Conservation (phyloP, 2,888 invertebrate species). For the Calephelis perditalis region DNA sequence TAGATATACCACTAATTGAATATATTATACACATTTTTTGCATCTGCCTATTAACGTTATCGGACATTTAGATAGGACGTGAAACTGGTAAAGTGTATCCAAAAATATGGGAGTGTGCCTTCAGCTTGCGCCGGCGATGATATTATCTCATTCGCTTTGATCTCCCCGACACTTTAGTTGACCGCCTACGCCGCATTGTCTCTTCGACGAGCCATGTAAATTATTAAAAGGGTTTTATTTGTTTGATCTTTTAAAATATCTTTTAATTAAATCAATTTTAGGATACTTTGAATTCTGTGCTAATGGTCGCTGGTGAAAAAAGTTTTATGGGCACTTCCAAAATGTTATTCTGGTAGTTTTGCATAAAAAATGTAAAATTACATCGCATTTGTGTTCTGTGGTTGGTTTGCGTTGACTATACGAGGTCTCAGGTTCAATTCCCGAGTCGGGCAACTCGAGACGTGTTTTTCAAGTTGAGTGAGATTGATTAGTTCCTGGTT, state of each 20-base stretch:
- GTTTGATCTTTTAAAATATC: slow-evolving; percentile 13
- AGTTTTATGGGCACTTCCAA: too few relatives aligned
- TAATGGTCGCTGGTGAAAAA: not conserved
- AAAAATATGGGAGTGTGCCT: slow-evolving; percentile 56
- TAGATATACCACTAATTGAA: too few relatives aligned
- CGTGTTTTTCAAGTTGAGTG: too few relatives aligned
- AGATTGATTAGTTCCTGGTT: too few relatives aligned
- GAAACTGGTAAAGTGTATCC: slow-evolving; percentile 59
- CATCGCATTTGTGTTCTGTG: too few relatives aligned
- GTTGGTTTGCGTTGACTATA: too few relatives aligned
- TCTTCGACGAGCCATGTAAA: slow-evolving; percentile 13
- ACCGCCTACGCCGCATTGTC: slow-evolving; percentile 45
- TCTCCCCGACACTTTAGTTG: slow-evolving; percentile 48
- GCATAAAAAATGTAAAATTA: too few relatives aligned
- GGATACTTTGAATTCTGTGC: not conserved
- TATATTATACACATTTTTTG: slow-evolving; percentile 2
- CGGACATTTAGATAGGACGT: slow-evolving; percentile 40
- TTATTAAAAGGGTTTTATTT: slow-evolving; percentile 13
- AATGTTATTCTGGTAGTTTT: too few relatives aligned
- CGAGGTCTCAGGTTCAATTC: too few relatives aligned
- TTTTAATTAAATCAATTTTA: slow-evolving; percentile 5
- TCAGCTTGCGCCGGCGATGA: slow-evolving; percentile 49
- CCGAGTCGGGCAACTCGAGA: too few relatives aligned
- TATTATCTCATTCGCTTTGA: slow-evolving; percentile 63
- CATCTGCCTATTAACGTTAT: slow-evolving; percentile 2